These are phyloP conservation scores for Pangasius macronema DNA, from an alignment of 2,797 vertebrate species.

Conservation along the genomic window DNA sequence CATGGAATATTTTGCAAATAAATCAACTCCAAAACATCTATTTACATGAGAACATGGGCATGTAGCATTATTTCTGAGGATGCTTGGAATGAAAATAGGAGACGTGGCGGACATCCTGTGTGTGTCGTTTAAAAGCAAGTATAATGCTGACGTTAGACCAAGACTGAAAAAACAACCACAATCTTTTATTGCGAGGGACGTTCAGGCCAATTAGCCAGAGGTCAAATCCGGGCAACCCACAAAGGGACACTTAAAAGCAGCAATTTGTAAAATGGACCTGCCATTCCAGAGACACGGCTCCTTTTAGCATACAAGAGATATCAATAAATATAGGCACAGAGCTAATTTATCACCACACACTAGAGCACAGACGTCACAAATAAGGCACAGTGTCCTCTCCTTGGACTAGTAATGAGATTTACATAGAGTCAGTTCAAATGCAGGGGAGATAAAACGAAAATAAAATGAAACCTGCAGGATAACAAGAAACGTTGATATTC, in stretches of 20 bases:
- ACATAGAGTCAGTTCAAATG: not conserved
- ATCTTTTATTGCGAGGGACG: not conserved
- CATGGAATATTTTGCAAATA: not conserved
- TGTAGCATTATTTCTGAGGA: not conserved
- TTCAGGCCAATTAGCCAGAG: slow-evolving; percentile 22
- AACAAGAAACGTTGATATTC: not conserved
- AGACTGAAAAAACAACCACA: not conserved
- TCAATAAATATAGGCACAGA: slow-evolving; percentile 62
- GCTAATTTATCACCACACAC: slow-evolving; percentile 56
- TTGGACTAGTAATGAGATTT: slow-evolving; percentile 6
- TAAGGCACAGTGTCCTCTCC: not conserved
- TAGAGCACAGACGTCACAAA: not conserved
- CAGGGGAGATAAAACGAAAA: not conserved
- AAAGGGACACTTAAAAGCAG: slow-evolving; percentile 31
- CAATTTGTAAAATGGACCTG: slow-evolving; percentile 47
- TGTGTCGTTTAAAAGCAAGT: not conserved
- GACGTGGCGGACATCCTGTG: not conserved
- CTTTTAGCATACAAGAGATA: slow-evolving; percentile 52
- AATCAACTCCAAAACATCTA: not conserved
- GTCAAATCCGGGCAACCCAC: slow-evolving; percentile 33
- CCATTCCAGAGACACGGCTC: slow-evolving; percentile 25
- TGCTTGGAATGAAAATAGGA: not conserved
- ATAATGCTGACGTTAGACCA: not conserved
- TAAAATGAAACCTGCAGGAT: not conserved
- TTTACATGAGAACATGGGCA: not conserved